These are phyloP conservation scores for Acyrthosiphon pisum DNA, from an alignment of 1,140 invertebrate species.

Conservation along the genomic window DNA sequence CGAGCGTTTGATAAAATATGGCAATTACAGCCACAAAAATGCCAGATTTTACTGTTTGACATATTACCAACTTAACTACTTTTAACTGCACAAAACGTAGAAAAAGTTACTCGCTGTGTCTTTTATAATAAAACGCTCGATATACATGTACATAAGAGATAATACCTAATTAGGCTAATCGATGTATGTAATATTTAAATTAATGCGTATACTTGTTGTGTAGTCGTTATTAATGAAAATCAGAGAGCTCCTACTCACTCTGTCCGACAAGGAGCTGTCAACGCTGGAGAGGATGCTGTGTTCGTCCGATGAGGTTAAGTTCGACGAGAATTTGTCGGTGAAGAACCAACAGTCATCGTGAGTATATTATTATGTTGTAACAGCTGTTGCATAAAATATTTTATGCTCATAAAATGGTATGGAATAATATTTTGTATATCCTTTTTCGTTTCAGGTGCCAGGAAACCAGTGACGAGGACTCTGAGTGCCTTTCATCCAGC, in stretches of 20 bases:
- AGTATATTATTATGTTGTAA: background rate
- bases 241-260: constrained; percentile 85
- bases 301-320: constrained; percentile 75
- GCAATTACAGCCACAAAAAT: background rate
- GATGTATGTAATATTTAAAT: background rate
- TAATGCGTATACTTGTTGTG: constrained; percentile 59
- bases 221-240: constrained; percentile 83
- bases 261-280: constrained; percentile 82
- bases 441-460: constrained; percentile 25
- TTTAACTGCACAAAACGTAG: background rate
- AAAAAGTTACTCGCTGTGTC: background rate
- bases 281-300: constrained; percentile 88
- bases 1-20: background rate
- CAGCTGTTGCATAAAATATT: background rate
- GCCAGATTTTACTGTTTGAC: background rate
- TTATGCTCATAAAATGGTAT: background rate
- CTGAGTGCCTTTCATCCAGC: constrained; percentile 22
- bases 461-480: constrained; percentile 47
- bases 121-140: background rate
- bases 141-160: background rate
- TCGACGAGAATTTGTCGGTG: constrained; percentile 62
- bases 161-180: background rate
- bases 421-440: background rate
- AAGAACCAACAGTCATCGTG: constrained; percentile 34
- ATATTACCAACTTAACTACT: background rate